phyloP scores from a whole-genome alignment of 1,140 invertebrate species.

The Drosophila lowei region DNA sequence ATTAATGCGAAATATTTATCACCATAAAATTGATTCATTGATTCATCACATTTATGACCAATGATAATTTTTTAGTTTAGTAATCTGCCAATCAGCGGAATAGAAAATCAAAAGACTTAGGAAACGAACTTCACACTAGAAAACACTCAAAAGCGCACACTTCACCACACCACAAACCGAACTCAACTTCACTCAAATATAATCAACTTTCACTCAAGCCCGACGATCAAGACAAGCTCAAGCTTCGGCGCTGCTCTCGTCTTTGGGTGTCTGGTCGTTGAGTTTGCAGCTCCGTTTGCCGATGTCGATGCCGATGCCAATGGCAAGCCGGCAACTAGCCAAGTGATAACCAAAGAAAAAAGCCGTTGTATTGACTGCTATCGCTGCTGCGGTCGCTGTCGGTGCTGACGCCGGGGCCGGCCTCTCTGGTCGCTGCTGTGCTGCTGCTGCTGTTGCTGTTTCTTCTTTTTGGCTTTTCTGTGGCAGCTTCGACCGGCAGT shows the following conservation, averaged over 20 bases:
- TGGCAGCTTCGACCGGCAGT: slow-evolving; percentile 67
- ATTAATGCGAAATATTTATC: no score
- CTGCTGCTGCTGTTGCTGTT: slow-evolving; percentile 16
- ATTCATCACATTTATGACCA: no score
- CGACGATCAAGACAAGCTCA: slow-evolving; percentile 35
- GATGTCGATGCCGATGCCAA: slow-evolving; percentile 14
- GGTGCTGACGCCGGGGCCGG: slow-evolving; percentile 27
- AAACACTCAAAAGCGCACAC: slow-evolving; percentile 8
- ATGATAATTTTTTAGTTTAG: no score
- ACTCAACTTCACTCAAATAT: slow-evolving; percentile 31
- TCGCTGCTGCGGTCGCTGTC: slow-evolving; percentile 20
- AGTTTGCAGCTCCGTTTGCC: slow-evolving; percentile 26
- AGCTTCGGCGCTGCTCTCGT: slow-evolving; percentile 27
- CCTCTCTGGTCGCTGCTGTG: slow-evolving; percentile 19
- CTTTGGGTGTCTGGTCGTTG: slow-evolving; percentile 52
- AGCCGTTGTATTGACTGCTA: slow-evolving; percentile 13
- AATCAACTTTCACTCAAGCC: slow-evolving; percentile 56
- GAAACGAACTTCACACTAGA: slow-evolving; percentile 45
- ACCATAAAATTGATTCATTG: no score
- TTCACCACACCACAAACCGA: slow-evolving; percentile 32
- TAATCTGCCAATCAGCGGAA: not conserved
- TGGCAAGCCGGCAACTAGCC: slow-evolving; percentile 42
- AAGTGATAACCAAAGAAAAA: slow-evolving; percentile 55
- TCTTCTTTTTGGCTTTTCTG: slow-evolving; percentile 78
- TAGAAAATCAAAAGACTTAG: slow-evolving; percentile 60